Percentiles rank a stretch among this genome's conserved stretches.
Conservation (phyloP, 2,797 vertebrate genomes). For the Pseudochirops cupreus region DNA sequence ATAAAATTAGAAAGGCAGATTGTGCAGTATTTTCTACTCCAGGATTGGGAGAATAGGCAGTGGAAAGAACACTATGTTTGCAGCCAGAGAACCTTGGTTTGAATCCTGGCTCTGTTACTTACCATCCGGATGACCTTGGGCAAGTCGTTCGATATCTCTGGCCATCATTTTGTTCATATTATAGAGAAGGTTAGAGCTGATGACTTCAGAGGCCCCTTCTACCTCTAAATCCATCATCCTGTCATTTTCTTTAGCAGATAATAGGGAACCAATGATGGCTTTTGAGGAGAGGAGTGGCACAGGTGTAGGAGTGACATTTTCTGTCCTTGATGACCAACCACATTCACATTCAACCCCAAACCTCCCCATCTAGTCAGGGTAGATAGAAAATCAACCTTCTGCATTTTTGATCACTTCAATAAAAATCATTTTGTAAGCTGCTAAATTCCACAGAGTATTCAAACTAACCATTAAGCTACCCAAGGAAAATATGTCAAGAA, state of each 20-base stretch:
- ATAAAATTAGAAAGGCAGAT: not conserved
- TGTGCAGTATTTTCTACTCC: not conserved
- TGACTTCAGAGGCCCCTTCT: not conserved
- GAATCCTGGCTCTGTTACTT: not conserved
- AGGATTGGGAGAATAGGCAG: not conserved
- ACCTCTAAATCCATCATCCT: not conserved
- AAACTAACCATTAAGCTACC: conserved; percentile 51
- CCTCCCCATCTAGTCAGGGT: not conserved
- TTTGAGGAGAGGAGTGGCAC: not conserved
- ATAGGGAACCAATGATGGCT: not conserved
- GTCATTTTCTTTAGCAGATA: not conserved
- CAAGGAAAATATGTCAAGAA: conserved; percentile 47
- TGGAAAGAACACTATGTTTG: not conserved
- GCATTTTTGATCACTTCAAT: conserved; percentile 67
- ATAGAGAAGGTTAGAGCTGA: not conserved
- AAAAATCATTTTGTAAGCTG: conserved; percentile 58
- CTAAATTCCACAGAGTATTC: conserved; percentile 65
- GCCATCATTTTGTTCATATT: not conserved
- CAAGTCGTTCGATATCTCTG: not conserved
- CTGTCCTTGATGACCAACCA: not conserved
- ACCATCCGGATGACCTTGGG: not conserved
- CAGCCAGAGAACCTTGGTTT: not conserved
- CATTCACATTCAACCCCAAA: not conserved
- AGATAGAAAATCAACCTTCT: conserved; percentile 54
- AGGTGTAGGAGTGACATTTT: not conserved